These are phyloP conservation scores for Dinocampus coccinellae DNA, from an alignment of 2,888 invertebrate species.

Conservation along the genomic window DNA sequence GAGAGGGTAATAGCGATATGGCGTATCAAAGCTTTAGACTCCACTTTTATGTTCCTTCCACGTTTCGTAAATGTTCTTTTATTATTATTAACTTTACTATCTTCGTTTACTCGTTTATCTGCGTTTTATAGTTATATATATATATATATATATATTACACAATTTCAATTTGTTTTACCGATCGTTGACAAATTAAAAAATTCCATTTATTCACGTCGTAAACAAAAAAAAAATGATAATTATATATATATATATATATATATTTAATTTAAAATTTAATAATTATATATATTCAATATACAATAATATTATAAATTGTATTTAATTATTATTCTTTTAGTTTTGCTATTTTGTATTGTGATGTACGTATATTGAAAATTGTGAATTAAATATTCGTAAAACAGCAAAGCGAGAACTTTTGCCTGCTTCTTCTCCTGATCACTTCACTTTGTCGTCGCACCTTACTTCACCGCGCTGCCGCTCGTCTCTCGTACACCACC, in stretches of 20 bases:
- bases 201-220: background rate
- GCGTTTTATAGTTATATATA: background rate
- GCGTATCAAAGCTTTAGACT: background rate
- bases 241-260: no score
- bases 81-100: background rate
- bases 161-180: background rate
- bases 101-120: background rate
- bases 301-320: no score
- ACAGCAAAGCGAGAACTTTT: background rate
- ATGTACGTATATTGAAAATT: no score
- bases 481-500: conserved; percentile 26
- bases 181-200: background rate
- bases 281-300: no score
- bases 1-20: background rate
- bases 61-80: background rate
- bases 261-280: no score
- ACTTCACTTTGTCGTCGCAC: conserved; percentile 53
- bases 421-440: conserved; percentile 41
- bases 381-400: background rate
- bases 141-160: no score
- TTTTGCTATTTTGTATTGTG: no score
- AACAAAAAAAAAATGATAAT: no score
- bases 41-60: background rate
- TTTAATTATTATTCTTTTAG: no score
- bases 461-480: conserved; percentile 44